phyloP scores from a whole-genome alignment of 2,888 invertebrate genomes.

The Drosophila ustulata region DNA sequence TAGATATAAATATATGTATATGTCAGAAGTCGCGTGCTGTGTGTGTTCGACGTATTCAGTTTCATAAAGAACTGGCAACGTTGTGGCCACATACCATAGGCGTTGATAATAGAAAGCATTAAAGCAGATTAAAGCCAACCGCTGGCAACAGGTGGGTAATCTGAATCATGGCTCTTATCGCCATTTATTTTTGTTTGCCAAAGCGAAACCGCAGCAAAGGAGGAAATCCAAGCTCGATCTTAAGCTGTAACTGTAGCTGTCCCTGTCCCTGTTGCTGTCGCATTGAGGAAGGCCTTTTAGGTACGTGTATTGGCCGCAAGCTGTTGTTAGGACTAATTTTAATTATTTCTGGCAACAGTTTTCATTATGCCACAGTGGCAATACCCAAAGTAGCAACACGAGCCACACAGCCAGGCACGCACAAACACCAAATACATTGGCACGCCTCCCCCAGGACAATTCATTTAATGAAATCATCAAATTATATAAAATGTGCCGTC shows the following conservation, averaged over 20 bases:
- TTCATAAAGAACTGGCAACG: neutral
- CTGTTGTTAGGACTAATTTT: slow-evolving; percentile 54
- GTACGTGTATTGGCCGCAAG: slow-evolving; percentile 20
- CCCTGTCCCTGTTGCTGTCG: neutral
- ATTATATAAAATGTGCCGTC: slow-evolving; percentile 69
- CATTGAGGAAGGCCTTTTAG: slow-evolving; percentile 34
- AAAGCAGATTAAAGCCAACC: slow-evolving; percentile 57
- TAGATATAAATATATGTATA: slow-evolving; percentile 28
- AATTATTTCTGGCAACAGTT: slow-evolving; percentile 60
- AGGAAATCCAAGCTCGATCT: neutral
- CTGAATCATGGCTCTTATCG: slow-evolving; percentile 24
- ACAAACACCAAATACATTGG: neutral
- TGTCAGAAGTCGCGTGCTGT: slow-evolving; percentile 34
- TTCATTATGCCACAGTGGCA: slow-evolving; percentile 22
- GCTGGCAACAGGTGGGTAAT: slow-evolving; percentile 11
- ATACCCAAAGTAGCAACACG: slow-evolving; percentile 23
- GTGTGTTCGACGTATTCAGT: slow-evolving; percentile 10
- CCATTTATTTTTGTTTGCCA: slow-evolving; percentile 20
- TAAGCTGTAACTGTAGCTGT: slow-evolving; percentile 1
- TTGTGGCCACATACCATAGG: slow-evolving; percentile 5
- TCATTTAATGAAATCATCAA: slow-evolving; percentile 78
- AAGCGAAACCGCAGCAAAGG: slow-evolving; percentile 2
- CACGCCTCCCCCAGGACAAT: slow-evolving; percentile 38
- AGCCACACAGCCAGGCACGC: slow-evolving; percentile 13
- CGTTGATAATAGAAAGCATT: slow-evolving; percentile 57